These are phyloP conservation scores for Clistopyga incitator DNA, from an alignment of 2,888 invertebrate genomes.

Conservation along the genomic window DNA sequence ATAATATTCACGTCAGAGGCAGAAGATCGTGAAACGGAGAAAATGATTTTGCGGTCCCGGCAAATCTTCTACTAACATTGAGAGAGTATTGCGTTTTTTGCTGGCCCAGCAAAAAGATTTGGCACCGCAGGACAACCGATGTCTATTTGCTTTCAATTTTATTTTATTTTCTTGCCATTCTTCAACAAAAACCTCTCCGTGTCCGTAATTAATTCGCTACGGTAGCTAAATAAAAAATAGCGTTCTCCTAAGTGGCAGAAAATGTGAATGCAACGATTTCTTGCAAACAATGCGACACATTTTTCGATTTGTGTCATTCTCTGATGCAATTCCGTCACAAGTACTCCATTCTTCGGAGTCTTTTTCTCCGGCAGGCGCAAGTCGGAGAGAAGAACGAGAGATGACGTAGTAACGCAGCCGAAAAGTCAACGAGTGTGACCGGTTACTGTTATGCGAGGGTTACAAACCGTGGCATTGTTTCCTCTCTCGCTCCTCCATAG, in stretches of 20 bases:
- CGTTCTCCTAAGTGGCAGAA: constrained; percentile 17
- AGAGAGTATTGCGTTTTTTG: too few species aligned
- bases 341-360: not conserved
- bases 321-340: not conserved
- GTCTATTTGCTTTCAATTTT: too few species aligned
- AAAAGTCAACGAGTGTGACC: constrained; percentile 83
- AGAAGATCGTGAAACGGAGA: not conserved
- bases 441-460: constrained; percentile 81
- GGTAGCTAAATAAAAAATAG: constrained; percentile 11
- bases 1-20: constrained; percentile 21
- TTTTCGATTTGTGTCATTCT: constrained; percentile 22
- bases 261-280: constrained; percentile 22
- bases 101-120: too few species aligned
- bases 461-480: constrained; percentile 76
- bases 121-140: too few species aligned
- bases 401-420: constrained; percentile 72
- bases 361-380: constrained; percentile 9
- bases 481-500: constrained; percentile 69
- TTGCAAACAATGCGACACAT: not conserved
- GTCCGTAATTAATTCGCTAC: too few species aligned
- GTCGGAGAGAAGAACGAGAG: constrained; percentile 41
- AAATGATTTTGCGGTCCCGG: too few species aligned
- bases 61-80: too few species aligned
- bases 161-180: too few species aligned
- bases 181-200: too few species aligned